phyloP scores from a whole-genome alignment of 2,888 invertebrate genomes.

The Petrolisthes manimaculis region DNA sequence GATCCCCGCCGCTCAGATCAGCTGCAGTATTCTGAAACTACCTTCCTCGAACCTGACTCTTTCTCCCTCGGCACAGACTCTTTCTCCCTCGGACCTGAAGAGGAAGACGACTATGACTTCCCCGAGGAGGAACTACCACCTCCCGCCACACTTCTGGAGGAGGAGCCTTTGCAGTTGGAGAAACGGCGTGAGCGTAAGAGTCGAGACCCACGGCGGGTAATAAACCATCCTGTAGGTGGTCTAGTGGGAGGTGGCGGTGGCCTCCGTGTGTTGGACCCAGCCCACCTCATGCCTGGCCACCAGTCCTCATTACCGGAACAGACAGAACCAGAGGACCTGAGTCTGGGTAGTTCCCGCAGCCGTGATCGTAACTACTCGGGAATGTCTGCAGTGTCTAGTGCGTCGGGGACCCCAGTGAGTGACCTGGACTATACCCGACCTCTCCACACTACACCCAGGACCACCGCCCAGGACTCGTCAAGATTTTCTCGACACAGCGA shows the following conservation, averaged over 20 bases:
- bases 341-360: slow-evolving; percentile 39
- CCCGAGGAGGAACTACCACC: slow-evolving; percentile 68
- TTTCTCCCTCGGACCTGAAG: slow-evolving; percentile 67
- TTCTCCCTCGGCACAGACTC: slow-evolving; percentile 67
- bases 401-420: slow-evolving; percentile 26
- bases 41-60: slow-evolving; percentile 48
- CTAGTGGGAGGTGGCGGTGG: slow-evolving; percentile 19
- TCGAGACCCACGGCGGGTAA: slow-evolving; percentile 73
- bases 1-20: slow-evolving; percentile 41
- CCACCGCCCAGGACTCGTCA: slow-evolving; percentile 33
- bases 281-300: slow-evolving; percentile 70
- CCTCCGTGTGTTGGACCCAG: slow-evolving; percentile 70
- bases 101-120: slow-evolving; percentile 68
- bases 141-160: slow-evolving; percentile 47
- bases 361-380: slow-evolving; percentile 48
- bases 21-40: slow-evolving; percentile 56
- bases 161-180: slow-evolving; percentile 57
- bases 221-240: slow-evolving; percentile 68
- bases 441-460: slow-evolving; percentile 10
- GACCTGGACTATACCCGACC: slow-evolving; percentile 49
- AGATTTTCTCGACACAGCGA: slow-evolving; percentile 52
- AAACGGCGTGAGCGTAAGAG: slow-evolving; percentile 71
- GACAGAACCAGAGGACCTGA: slow-evolving; percentile 89
- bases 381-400: slow-evolving; percentile 52
- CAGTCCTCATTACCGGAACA: slow-evolving; percentile 71